phyloP scores from a whole-genome alignment of 2,888 invertebrate species.

The Drosophila nigricruria region DNA sequence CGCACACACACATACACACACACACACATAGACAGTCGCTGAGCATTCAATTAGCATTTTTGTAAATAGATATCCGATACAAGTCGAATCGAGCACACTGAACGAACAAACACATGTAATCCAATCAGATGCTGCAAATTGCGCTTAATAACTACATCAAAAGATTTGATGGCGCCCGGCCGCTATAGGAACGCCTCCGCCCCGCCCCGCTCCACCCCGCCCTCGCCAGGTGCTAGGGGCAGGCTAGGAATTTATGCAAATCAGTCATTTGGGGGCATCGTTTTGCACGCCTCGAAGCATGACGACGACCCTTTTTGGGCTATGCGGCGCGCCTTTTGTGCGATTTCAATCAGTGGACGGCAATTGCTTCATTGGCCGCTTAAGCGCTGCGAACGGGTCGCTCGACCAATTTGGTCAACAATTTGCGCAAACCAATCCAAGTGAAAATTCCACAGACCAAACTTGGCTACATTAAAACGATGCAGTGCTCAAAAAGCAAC shows the following conservation, averaged over 20 bases:
- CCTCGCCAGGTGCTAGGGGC: conserved; percentile 36
- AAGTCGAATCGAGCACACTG: conserved; percentile 12
- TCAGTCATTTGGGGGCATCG: conserved; percentile 50
- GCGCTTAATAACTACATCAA: conserved; percentile 63
- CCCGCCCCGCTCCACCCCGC: background rate
- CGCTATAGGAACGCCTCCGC: conserved; percentile 35
- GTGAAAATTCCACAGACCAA: conserved; percentile 60
- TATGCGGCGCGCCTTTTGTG: conserved; percentile 40
- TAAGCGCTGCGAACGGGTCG: conserved; percentile 48
- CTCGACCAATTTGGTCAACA: conserved; percentile 62
- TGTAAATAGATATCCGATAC: conserved; percentile 46
- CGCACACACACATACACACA: background rate
- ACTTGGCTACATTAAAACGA: conserved; percentile 61
- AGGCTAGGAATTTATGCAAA: conserved; percentile 62
- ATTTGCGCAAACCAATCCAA: conserved; percentile 56
- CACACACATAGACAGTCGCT: background rate
- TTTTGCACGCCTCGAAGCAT: conserved; percentile 45
- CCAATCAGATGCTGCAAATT: conserved; percentile 62
- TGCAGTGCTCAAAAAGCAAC: conserved; percentile 15
- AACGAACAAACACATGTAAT: conserved; percentile 51
- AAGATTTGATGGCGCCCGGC: conserved; percentile 54
- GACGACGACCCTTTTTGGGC: conserved; percentile 53
- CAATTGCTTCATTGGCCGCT: conserved; percentile 63
- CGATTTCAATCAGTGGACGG: conserved; percentile 58
- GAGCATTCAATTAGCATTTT: conserved; percentile 64